These are phyloP conservation scores for Ahaetulla prasina DNA, from an alignment of 2,113 vertebrate species.

Conservation along the genomic window DNA sequence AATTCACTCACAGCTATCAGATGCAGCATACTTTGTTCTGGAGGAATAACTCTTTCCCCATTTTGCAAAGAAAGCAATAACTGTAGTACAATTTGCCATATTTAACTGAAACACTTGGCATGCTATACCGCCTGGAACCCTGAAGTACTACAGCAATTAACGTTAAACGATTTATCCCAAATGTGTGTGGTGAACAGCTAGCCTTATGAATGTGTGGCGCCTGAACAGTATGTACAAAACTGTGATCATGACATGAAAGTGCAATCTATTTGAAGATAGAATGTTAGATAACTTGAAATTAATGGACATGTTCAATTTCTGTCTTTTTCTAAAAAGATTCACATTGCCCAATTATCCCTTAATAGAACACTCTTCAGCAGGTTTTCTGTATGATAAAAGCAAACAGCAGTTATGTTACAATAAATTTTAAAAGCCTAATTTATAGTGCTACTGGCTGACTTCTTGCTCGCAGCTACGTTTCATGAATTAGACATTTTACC, in stretches of 20 bases:
- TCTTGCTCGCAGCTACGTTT: neutral
- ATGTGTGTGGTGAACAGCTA: neutral
- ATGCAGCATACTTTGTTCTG: neutral
- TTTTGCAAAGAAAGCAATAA: neutral
- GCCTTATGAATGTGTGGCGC: neutral
- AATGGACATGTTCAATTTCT: neutral
- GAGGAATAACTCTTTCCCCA: neutral
- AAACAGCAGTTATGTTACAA: neutral
- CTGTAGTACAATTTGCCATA: neutral
- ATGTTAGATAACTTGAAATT: neutral
- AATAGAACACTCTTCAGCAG: neutral
- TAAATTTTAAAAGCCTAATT: neutral
- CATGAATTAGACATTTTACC: neutral
- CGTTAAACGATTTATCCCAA: neutral
- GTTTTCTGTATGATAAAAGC: neutral
- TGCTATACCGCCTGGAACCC: neutral
- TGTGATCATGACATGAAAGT: neutral
- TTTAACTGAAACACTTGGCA: neutral
- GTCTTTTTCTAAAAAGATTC: neutral
- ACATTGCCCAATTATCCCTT: neutral
- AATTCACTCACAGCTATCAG: neutral
- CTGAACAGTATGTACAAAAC: neutral
- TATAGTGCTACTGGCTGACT: neutral
- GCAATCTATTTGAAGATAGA: neutral
- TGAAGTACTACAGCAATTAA: neutral